Conservation (phyloP, 2,797 vertebrate genomes). For the Xiphorhynchus erythropygius region DNA sequence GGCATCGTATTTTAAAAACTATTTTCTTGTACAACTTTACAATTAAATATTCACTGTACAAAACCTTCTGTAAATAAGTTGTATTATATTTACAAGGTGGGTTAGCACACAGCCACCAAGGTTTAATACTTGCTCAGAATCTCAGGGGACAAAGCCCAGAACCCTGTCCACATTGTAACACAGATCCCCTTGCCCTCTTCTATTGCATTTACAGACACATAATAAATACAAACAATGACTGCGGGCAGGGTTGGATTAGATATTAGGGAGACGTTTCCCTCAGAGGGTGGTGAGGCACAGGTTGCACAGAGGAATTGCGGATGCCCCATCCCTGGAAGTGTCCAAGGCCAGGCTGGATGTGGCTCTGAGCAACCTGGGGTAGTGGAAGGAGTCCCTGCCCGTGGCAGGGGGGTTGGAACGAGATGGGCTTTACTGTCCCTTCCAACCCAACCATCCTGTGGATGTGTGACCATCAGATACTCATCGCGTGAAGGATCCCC, state of each 20-base stretch:
- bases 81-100: rapidly evolving
- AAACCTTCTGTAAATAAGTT: background rate
- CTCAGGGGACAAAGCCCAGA: background rate
- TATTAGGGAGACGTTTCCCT: background rate
- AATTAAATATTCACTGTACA: background rate
- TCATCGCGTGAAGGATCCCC: background rate
- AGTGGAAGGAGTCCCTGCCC: too few relatives aligned
- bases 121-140: background rate
- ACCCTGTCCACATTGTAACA: rapidly evolving
- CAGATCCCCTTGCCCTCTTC: rapidly evolving
- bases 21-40: background rate
- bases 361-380: rapidly evolving
- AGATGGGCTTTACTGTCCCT: background rate
- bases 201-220: rapidly evolving
- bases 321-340: rapidly evolving
- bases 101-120: background rate
- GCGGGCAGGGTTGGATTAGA: background rate
- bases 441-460: background rate
- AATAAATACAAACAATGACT: background rate
- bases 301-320: rapidly evolving
- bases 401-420: too few relatives aligned
- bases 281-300: background rate
- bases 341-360: rapidly evolving
- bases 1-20: background rate
- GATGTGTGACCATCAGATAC: rapidly evolving